These are phyloP conservation scores for Gallirallus australis DNA, from an alignment of 2,797 vertebrate genomes.

Conservation along the genomic window DNA sequence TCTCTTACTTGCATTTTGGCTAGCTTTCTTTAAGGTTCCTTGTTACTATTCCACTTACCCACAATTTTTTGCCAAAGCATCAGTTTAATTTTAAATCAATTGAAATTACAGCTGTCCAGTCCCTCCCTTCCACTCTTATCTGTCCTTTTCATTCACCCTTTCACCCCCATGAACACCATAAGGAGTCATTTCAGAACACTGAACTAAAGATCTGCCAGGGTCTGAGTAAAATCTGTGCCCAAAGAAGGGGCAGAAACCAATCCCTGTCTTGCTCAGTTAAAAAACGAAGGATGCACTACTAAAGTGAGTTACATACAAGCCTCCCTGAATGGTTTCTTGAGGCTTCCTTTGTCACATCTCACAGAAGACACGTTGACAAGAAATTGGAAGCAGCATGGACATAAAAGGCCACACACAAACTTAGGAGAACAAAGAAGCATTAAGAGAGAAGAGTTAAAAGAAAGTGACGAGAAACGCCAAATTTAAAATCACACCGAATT, in stretches of 20 bases:
- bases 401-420: neutral
- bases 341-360: neutral
- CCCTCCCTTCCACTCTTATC: neutral
- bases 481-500: neutral
- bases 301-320: neutral
- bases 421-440: rapidly evolving
- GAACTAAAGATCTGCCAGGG: neutral
- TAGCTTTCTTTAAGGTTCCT: neutral
- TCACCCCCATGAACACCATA: neutral
- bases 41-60: neutral
- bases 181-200: neutral
- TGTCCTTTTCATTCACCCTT: neutral
- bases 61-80: neutral
- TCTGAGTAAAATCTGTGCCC: neutral
- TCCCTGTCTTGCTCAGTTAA: neutral
- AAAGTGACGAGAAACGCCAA: neutral
- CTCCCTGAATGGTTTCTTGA: neutral
- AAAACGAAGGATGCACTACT: neutral
- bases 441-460: neutral
- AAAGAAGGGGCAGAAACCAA: neutral
- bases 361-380: neutral
- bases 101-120: neutral
- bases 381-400: neutral
- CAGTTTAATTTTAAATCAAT: neutral
- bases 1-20: neutral